Base-by-base conservation (phyloP, 2,888 invertebrate species). In the Amphipyra tragopoginis region DNA sequence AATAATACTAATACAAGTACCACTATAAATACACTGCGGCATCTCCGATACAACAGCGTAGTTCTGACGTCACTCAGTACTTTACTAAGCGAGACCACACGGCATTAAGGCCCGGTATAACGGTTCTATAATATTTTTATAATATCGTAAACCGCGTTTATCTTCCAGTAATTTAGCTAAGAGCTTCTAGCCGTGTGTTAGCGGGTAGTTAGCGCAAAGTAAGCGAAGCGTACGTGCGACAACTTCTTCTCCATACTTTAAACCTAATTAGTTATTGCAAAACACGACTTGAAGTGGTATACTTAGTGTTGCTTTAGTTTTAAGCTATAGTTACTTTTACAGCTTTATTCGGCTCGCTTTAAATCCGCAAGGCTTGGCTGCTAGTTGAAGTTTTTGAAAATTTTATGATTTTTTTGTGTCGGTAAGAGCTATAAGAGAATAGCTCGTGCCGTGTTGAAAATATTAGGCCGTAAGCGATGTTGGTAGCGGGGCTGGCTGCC, bases 211-310 rank as follows among this genome's bases (percentile, higher is more conserved):
- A 52, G 38, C 49, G 52, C 40, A 45, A 64, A 61, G 66, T 61
- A 52, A 74, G 53, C 53, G 39, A n/a, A 47, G 50, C 59, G 66
- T 50, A 45, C 62, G 60, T 63, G 75, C 49, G 60, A 66, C 60
- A 61, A 66, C 63, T 77, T 56, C 50, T 21, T 43, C 45, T 61
- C 29, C 52, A 57, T 66, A 75, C 48, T 70, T 71, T 64, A 75
- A 75, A 78, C 61, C 51, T 75, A 66, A 75, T 75, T 71, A 75
- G 71, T 61, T 70, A 74, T 75, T 60, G 48, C 66, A 53, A 75
- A 74, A 77, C 65, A 74, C 70, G 62, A 44, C 42, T 63, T 43
- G 33, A 39, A 50, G 60, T 42, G 48, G 47, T 59, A 34, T 44
- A 65, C 61, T 55, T 43, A 54, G 36, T 13, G 11, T 45, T 38